Base-by-base conservation (phyloP, 2,888 invertebrate species). In the Drosophila suboccidentalis region DNA sequence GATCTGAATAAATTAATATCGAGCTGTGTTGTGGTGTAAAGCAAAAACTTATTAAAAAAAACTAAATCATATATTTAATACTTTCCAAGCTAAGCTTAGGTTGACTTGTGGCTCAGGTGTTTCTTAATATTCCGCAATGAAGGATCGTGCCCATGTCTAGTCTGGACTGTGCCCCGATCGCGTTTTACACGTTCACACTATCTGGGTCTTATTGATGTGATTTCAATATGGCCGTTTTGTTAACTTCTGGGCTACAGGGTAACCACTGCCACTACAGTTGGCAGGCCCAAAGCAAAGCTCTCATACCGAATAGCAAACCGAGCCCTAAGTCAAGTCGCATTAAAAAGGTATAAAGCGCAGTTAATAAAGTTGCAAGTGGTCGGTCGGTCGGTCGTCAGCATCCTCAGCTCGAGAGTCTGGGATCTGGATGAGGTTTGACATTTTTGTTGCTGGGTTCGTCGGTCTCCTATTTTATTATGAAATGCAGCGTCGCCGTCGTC, bases 311-410 rank as follows among this genome's bases (percentile, higher is more conserved):
- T 44, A 4, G n/a, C 34, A 55, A 44, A 36, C 34, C 55, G 34
- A 44, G 22, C 19, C 57, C 57, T 34, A 19, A 46, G 26, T 26
- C 54, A 17, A 47, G 49, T 32, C 53, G 69, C 77, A 84, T 84
- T 84, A 73, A 68, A 75, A 78, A 71, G 82, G 82, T 76, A 84
- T 78, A 76, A 76, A 76, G 73, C 76, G 65, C 71, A 76, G 80
- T 71, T 85, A 87, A 85, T 85, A 87, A 85, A 80, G 82, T 77
- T 82, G 75, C 76, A 80, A 85, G 80, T 82, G 85, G 73, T 57
- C 34, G 34, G n/a, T 57, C 34, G 34, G n/a, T 22, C 44, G 44
- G 44, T 78, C 75, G 84, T 67, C 68, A 60, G 75, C 70, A 61
- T 61, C 53, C 62, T 73, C 53, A 47, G 36, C 59, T 65, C 67